phyloP scores from a whole-genome alignment of 2,888 invertebrate genomes.

The Eupsilia transversa region DNA sequence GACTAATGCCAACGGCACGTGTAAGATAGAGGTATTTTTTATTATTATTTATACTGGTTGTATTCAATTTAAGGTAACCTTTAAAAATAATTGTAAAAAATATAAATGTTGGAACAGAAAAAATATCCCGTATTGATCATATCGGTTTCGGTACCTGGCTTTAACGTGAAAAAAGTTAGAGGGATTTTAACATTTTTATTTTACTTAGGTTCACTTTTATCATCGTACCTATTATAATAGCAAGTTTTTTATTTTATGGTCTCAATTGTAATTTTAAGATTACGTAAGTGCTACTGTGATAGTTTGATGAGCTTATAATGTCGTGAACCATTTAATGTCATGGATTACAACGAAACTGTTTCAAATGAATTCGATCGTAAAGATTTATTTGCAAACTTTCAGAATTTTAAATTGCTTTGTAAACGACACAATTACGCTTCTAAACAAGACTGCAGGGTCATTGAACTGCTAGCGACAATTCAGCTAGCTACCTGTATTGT shows the following conservation, averaged over 20 bases:
- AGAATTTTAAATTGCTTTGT: constrained; percentile 63
- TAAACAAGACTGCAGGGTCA: constrained; percentile 72
- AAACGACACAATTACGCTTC: constrained; percentile 63
- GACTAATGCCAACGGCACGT: no score
- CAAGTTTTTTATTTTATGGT: constrained; percentile 12
- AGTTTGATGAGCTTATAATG: constrained; percentile 50
- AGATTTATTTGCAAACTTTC: constrained; percentile 59
- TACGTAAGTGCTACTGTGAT: constrained; percentile 45
- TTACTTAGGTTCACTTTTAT: background rate
- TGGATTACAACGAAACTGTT: constrained; percentile 59
- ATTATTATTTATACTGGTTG: no score
- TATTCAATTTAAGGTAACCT: no score
- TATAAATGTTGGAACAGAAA: no score
- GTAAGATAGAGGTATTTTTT: no score
- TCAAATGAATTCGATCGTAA: constrained; percentile 55
- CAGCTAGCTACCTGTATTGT: constrained; percentile 80
- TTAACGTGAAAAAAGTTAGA: background rate
- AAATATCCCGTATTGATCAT: no score
- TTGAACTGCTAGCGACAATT: constrained; percentile 78
- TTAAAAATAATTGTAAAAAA: no score
- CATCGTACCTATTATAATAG: background rate
- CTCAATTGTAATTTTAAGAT: constrained; percentile 29
- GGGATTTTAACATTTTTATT: background rate
- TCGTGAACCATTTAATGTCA: constrained; percentile 56
- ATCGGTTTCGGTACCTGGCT: no score